Percentiles rank a stretch among this genome's conserved stretches.
These are phyloP conservation scores for Habroteleia sp. DNA, from an alignment of 2,888 invertebrate genomes.

Conservation along the genomic window DNA sequence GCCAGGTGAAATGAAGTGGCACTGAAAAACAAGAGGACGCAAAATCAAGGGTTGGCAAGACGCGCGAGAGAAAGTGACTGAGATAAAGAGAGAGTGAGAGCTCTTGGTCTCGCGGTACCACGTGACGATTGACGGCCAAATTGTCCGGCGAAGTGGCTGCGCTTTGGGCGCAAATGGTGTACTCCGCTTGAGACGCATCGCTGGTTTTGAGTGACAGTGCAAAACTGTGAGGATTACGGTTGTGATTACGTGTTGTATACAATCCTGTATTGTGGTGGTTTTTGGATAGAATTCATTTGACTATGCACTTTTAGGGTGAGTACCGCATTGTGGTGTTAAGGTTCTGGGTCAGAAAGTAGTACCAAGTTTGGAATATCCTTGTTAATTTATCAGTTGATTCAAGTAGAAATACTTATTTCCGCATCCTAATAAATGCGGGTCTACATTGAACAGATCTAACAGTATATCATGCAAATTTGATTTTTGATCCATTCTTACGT, in stretches of 20 bases:
- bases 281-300: too few species aligned
- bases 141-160: slow-evolving; percentile 6
- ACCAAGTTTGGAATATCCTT: too few species aligned
- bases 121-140: slow-evolving; percentile 27
- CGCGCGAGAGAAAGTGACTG: slow-evolving; percentile 34
- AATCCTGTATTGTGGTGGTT: not conserved
- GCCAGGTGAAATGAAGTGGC: slow-evolving; percentile 45
- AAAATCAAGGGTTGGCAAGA: slow-evolving; percentile 45
- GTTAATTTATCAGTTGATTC: too few species aligned
- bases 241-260: not conserved
- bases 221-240: slow-evolving; percentile 1
- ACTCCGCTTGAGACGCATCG: not conserved
- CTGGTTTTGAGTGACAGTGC: slow-evolving; percentile 14
- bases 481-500: too few species aligned
- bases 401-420: too few species aligned
- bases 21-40: slow-evolving; percentile 16
- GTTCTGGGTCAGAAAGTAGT: too few species aligned
- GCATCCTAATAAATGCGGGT: too few species aligned
- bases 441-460: too few species aligned
- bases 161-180: slow-evolving; percentile 4
- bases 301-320: too few species aligned
- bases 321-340: too few species aligned
- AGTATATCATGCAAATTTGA: too few species aligned
- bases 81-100: slow-evolving; percentile 27
- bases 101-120: slow-evolving; percentile 11